Conservation (phyloP, 2,113 vertebrate species). For the Plectropomus leopardus region DNA sequence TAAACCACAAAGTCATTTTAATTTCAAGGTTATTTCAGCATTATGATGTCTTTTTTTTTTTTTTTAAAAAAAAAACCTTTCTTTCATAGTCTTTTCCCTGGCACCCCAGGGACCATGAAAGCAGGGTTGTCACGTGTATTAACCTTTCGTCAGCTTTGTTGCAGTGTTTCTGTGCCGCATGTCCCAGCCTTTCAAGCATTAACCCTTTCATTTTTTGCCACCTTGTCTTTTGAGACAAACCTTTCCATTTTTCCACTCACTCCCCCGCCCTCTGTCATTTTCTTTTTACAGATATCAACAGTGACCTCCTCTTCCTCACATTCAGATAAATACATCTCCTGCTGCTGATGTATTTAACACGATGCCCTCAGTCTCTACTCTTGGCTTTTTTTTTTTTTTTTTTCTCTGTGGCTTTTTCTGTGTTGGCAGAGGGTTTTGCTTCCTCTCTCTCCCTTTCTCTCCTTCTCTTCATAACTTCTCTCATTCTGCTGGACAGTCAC, state of each 20-base stretch:
- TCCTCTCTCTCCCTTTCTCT: conserved; percentile 69
- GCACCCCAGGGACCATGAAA: conserved; percentile 26
- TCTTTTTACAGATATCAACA: conserved; percentile 77
- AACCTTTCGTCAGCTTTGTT: conserved; percentile 49
- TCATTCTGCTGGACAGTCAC: conserved; percentile 84
- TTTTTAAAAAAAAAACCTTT: neutral
- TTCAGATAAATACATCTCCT: conserved; percentile 82
- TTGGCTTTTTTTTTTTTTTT: conserved; percentile 55
- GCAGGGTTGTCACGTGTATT: conserved; percentile 46
- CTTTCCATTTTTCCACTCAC: conserved; percentile 38
- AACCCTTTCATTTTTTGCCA: conserved; percentile 44
- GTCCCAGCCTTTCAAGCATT: conserved; percentile 52
- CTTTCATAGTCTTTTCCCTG: conserved; percentile 1
- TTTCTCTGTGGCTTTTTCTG: conserved; percentile 67
- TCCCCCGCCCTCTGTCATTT: conserved; percentile 45
- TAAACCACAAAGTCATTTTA: conserved; percentile 24
- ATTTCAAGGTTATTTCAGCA: conserved; percentile 10
- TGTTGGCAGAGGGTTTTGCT: conserved; percentile 79
- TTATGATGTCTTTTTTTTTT: conserved; percentile 4
- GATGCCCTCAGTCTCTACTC: conserved; percentile 56
- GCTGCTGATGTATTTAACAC: conserved; percentile 81
- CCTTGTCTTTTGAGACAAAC: conserved; percentile 22
- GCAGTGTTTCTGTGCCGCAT: conserved; percentile 67
- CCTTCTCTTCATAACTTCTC: conserved; percentile 78
- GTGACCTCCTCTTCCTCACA: conserved; percentile 62